phyloP scores from a whole-genome alignment of 2,888 invertebrate genomes.

The Gasteruption jaculator region DNA sequence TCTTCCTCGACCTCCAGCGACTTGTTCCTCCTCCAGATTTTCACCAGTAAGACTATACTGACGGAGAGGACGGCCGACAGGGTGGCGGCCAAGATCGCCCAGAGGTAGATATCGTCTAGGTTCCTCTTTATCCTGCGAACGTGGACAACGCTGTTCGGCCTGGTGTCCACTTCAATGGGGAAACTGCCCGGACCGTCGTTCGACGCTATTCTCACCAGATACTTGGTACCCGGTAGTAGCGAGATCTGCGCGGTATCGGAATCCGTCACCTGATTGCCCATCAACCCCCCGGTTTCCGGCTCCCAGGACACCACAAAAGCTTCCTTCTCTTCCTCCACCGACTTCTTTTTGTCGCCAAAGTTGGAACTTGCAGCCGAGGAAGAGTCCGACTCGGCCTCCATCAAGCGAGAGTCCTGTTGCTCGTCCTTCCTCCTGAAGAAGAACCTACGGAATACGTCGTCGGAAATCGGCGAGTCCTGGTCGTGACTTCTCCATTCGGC shows the following conservation, averaged over 20 bases:
- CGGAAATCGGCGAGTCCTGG: constrained; percentile 36
- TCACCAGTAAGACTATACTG: constrained; percentile 21
- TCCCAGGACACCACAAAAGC: constrained; percentile 47
- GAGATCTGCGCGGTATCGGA: constrained; percentile 44
- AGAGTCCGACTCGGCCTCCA: constrained; percentile 30
- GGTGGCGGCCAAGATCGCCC: constrained; percentile 33
- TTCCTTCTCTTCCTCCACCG: constrained; percentile 24
- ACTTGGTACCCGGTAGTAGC: constrained; percentile 44
- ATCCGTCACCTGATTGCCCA: constrained; percentile 48
- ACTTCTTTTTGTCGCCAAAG: constrained; percentile 20
- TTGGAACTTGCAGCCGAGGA: constrained; percentile 26
- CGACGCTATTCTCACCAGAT: constrained; percentile 45
- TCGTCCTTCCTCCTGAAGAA: constrained; percentile 40
- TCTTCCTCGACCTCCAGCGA: constrained; percentile 29
- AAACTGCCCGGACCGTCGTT: constrained; percentile 48
- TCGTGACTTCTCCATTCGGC: constrained; percentile 40
- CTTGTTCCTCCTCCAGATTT: constrained; percentile 26
- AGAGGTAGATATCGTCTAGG: constrained; percentile 27
- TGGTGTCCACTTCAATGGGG: constrained; percentile 46
- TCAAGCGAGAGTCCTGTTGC: constrained; percentile 21
- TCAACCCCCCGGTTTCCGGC: constrained; percentile 45
- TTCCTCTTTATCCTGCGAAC: constrained; percentile 35
- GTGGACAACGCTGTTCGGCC: constrained; percentile 30
- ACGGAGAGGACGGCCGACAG: constrained; percentile 28
- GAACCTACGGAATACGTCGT: constrained; percentile 41